Percentiles rank a stretch among this genome's conserved stretches.
phyloP scores from a whole-genome alignment of 2,113 vertebrate species.

The Ginglymostoma cirratum region DNA sequence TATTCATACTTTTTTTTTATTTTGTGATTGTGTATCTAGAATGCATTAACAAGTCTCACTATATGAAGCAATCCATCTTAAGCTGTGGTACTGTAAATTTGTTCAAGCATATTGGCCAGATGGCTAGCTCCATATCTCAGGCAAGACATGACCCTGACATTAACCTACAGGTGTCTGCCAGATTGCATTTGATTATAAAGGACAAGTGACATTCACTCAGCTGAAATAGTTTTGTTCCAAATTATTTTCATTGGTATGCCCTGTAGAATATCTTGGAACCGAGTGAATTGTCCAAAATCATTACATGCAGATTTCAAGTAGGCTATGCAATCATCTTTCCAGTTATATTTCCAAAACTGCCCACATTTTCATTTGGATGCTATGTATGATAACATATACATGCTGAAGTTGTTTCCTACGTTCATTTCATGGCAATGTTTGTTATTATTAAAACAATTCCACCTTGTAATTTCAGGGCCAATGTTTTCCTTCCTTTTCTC shows the following conservation, averaged over 20 bases:
- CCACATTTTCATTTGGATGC: not conserved
- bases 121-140: not conserved
- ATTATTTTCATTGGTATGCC: not conserved
- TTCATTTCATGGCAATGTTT: not conserved
- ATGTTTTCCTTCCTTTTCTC: not conserved
- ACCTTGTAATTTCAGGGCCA: not conserved
- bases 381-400: not conserved
- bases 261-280: not conserved
- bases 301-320: not conserved
- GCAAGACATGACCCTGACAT: slow-evolving; percentile 16
- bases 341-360: not conserved
- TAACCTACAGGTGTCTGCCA: slow-evolving; percentile 19
- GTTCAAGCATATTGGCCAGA: slow-evolving; percentile 14
- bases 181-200: not conserved
- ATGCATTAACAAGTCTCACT: not conserved
- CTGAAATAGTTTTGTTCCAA: not conserved
- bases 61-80: not conserved
- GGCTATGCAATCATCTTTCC: not conserved
- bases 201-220: not conserved
- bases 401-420: not conserved
- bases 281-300: not conserved
- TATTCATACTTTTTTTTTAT: not conserved
- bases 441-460: not conserved
- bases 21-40: not conserved
- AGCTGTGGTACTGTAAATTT: not conserved